These are phyloP conservation scores for Cephalophus harveyi DNA, from an alignment of 2,113 vertebrate species.

Conservation along the genomic window DNA sequence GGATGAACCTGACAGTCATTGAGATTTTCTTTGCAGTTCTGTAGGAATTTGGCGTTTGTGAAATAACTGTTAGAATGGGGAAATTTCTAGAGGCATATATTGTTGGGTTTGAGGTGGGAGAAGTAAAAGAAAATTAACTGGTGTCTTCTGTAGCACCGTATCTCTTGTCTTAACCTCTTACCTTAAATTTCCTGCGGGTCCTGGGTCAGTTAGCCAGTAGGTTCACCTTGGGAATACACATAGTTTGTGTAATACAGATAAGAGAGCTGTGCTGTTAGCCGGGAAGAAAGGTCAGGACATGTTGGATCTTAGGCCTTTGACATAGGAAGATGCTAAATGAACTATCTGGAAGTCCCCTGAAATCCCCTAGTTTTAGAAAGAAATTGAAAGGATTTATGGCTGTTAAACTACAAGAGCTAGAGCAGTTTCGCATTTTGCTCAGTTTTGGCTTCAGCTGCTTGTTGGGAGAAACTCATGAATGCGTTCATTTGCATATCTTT, in stretches of 20 bases:
- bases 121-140: neutral
- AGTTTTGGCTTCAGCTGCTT: neutral
- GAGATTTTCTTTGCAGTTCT: neutral
- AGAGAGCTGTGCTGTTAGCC: neutral
- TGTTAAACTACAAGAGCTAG: neutral
- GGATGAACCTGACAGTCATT: neutral
- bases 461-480: neutral
- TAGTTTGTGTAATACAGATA: neutral
- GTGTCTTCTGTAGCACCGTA: neutral
- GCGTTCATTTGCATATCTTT: neutral
- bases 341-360: neutral
- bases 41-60: neutral
- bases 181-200: neutral
- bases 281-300: neutral
- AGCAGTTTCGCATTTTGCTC: neutral
- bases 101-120: neutral
- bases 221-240: neutral
- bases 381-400: neutral
- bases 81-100: neutral
- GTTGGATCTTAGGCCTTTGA: neutral
- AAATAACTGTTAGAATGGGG: neutral
- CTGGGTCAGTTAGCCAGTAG: neutral
- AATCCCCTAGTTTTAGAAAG: neutral
- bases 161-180: neutral
- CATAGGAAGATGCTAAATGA: neutral